Base-by-base conservation (phyloP, 1,140 invertebrate genomes). In the Hirudo medicinalis region DNA sequence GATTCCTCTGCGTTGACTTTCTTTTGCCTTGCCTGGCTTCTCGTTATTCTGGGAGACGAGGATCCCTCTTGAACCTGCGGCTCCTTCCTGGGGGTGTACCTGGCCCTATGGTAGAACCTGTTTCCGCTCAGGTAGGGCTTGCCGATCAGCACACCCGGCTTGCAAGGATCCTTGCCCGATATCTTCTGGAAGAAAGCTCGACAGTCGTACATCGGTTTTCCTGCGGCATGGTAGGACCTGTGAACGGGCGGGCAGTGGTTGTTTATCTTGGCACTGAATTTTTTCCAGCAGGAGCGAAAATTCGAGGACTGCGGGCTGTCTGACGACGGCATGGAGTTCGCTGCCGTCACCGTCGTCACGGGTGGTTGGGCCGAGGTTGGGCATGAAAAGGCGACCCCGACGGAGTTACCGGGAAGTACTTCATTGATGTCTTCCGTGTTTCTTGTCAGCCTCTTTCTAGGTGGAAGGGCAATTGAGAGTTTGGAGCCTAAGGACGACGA, bases 221-320 rank as follows among this genome's bases (percentile, higher is more conserved):
- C 69, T 13, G 32, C 53, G 2, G 32, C n/a, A 25, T 25, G n/a
- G 29, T 53, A 70, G 3, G 49, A 25, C 25, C 69, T 36, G 36
- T 32, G 36, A n/a, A 43, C 20, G n/a, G 69, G 69, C 69, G 43
- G 69, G 40, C 69, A 36, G 53, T 70, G 43, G n/a, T 49, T 36
- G 69, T 70, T 70, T 53, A 49, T 54, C 69, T 70, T 70, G 43
- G 69, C 69, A 53, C 32, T 53, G 53, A 70, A 70, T 53, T 70
- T 70, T 32, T 70, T 70, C 69, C 69, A 70, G 25, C 43, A 70
- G n/a, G 43, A 70, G 19, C 69, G 19, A 49, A 70, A 70, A 70
- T 70, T 70, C 27, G 69, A 54, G 22, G 57, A 63, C 20, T 63
- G 57, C 11, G 57, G 57, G 29, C 57, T 63, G 57, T 63, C 57